Evolutionary conservation across 2,113 vertebrate genomes (phyloP).

Genomic region (Psittacara wagleri): DNA sequence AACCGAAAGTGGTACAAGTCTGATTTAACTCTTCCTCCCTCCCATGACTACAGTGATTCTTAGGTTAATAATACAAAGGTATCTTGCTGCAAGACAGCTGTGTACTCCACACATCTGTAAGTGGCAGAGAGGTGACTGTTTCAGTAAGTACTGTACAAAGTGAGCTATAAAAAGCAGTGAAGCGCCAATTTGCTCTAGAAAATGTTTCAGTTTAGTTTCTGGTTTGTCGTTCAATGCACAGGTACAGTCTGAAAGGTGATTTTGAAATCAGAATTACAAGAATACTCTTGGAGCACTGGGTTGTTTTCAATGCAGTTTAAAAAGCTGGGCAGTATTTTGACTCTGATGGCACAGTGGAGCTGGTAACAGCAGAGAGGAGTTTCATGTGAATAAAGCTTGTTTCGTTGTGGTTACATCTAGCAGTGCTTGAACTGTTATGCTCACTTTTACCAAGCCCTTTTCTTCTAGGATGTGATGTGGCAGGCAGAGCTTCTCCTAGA

Average conservation of each 20-base stretch:
- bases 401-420: constrained; percentile 81
- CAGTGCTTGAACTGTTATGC: constrained; percentile 88
- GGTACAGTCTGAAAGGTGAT: neutral
- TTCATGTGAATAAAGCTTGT: constrained; percentile 82
- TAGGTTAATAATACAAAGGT: constrained; percentile 28
- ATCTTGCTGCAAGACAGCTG: constrained; percentile 62
- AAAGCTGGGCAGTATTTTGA: neutral
- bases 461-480: constrained; percentile 98
- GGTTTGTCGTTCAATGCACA: neutral
- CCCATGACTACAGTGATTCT: constrained; percentile 14
- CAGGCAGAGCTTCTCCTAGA: constrained; percentile 93
- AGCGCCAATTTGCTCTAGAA: neutral
- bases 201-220: neutral
- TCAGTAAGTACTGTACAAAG: constrained; percentile 39
- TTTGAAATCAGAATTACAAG: neutral
- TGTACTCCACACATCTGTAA: constrained; percentile 48
- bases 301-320: neutral
- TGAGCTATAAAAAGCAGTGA: constrained; percentile 55
- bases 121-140: constrained; percentile 57
- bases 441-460: constrained; percentile 92
- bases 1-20: constrained; percentile 59
- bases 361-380: constrained; percentile 13
- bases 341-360: constrained; percentile 45
- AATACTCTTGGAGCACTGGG: neutral
- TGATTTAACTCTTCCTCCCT: constrained; percentile 9